These are phyloP conservation scores for Muscicapa striata DNA, from an alignment of 2,797 vertebrate genomes.

Conservation along the genomic window DNA sequence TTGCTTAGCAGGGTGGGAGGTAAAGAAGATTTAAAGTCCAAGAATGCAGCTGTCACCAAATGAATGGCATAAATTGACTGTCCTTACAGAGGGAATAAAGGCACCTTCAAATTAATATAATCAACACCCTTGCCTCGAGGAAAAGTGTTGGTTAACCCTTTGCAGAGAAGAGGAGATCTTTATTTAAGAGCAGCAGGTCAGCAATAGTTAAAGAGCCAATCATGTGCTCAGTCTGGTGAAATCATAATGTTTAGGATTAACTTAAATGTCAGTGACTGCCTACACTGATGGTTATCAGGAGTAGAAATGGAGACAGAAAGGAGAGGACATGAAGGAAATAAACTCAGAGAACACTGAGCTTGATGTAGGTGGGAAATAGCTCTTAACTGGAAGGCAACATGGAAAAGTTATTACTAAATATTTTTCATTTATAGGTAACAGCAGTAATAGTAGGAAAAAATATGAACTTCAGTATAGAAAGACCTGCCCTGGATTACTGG, in stretches of 20 bases:
- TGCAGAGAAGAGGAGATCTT: neutral
- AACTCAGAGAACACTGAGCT: neutral
- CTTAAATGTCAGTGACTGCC: neutral
- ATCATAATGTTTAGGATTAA: neutral
- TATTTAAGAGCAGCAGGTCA: neutral
- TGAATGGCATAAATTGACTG: conserved; percentile 17
- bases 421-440: neutral
- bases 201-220: neutral
- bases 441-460: neutral
- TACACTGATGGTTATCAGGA: neutral
- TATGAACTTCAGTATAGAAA: neutral
- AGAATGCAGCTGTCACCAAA: neutral
- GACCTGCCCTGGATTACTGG: neutral
- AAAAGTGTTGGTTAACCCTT: neutral
- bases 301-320: neutral
- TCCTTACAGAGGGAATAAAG: neutral
- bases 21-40: conserved; percentile 34
- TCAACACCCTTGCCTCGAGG: neutral
- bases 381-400: neutral
- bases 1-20: conserved; percentile 15
- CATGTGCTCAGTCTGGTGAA: neutral
- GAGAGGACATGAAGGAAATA: neutral
- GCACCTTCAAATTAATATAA: neutral
- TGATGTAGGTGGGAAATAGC: neutral
- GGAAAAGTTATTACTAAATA: neutral